Evolutionary conservation across 2,113 vertebrate genomes (phyloP).

Genomic region (Dromiciops gliroides): DNA sequence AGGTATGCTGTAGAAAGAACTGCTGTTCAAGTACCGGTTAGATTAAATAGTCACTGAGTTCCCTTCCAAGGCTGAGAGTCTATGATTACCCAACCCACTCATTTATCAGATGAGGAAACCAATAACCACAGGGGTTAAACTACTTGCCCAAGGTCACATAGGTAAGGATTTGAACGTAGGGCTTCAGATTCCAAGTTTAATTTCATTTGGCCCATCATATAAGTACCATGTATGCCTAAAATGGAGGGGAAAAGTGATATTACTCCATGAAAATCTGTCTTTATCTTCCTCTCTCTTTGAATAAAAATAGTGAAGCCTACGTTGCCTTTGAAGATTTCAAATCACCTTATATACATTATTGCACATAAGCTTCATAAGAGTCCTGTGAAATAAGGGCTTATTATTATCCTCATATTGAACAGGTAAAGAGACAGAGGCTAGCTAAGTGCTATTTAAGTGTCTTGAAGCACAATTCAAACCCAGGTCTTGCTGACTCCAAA

Average conservation of each 20-base stretch:
- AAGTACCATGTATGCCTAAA: not conserved
- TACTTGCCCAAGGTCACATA: not conserved
- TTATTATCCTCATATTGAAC: not conserved
- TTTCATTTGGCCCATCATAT: not conserved
- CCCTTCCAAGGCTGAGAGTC: no score
- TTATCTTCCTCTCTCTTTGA: not conserved
- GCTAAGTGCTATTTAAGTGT: not conserved
- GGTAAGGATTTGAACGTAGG: slow-evolving; percentile 9
- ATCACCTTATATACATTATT: not conserved
- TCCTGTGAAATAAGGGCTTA: not conserved
- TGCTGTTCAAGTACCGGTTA: not conserved
- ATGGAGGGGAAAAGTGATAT: not conserved
- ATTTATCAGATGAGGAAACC: not conserved
- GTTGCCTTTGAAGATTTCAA: not conserved
- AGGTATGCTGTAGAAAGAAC: not conserved
- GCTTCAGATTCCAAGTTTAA: not conserved
- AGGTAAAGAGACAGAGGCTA: not conserved
- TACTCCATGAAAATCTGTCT: slow-evolving; percentile 2
- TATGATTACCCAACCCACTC: not conserved
- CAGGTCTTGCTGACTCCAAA: not conserved
- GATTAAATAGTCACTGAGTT: no score
- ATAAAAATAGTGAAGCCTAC: not conserved
- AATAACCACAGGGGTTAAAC: not conserved
- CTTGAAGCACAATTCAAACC: not conserved
- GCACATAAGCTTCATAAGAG: not conserved